Evolutionary conservation across 2,888 invertebrate genomes (phyloP).

Genomic region (Chelonus formosanus): DNA sequence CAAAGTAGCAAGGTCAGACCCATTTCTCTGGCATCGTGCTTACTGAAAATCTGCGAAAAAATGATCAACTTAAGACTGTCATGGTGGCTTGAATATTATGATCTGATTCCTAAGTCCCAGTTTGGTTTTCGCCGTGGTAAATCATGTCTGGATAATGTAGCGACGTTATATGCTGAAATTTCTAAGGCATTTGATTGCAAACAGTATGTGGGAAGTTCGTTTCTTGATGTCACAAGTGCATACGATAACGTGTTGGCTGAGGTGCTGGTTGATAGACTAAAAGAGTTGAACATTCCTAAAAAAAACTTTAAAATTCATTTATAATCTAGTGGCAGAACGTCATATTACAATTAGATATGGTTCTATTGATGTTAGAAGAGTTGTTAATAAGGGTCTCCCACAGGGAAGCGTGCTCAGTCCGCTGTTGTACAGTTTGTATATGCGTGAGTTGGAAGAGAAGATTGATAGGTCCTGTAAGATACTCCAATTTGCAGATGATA

Average conservation of each 20-base stretch:
- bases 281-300: too few relatives aligned
- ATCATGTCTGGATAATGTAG: not conserved
- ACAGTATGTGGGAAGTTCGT: not conserved
- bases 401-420: too few relatives aligned
- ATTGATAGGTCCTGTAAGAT: too few relatives aligned
- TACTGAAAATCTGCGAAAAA: conserved; percentile 38
- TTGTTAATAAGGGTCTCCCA: too few relatives aligned
- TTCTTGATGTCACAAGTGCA: conserved; percentile 13
- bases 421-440: too few relatives aligned
- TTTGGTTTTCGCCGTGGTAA: conserved; percentile 30
- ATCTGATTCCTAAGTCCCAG: conserved; percentile 27
- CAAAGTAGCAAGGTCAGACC: not conserved
- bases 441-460: too few relatives aligned
- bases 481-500: too few relatives aligned
- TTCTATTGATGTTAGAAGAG: too few relatives aligned
- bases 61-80: conserved; percentile 35
- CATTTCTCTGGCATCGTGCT: conserved; percentile 34
- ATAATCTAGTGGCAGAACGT: not conserved
- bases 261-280: too few relatives aligned
- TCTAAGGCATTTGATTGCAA: not conserved
- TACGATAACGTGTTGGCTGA: too few relatives aligned
- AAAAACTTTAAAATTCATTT: not conserved
- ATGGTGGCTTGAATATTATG: conserved; percentile 31
- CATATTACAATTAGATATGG: too few relatives aligned
- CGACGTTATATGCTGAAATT: conserved; percentile 1